Conservation (phyloP, 2,888 invertebrate genomes). For the Netelia fuscicornis region DNA sequence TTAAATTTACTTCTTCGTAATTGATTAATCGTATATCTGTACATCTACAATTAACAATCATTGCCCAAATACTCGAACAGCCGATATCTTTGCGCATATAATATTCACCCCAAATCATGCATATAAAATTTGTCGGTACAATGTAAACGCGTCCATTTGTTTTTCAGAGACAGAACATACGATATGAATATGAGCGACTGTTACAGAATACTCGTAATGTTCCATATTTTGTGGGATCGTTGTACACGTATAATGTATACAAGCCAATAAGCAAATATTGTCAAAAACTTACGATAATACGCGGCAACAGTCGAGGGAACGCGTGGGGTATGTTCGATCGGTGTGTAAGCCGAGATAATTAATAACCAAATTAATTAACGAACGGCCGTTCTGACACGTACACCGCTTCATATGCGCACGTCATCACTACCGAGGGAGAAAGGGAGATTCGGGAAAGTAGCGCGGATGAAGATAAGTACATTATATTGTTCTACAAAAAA, state of each 20-base stretch:
- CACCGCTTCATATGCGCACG: not conserved
- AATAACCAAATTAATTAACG: constrained; percentile 60
- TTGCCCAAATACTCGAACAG: not conserved
- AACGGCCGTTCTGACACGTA: constrained; percentile 30
- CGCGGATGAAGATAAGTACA: too few relatives aligned
- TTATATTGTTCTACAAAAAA: too few relatives aligned
- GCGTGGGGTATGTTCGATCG: constrained; percentile 50
- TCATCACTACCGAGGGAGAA: constrained; percentile 3
- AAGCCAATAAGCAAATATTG: constrained; percentile 47
- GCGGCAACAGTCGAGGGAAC: constrained; percentile 41
- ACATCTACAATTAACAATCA: not conserved
- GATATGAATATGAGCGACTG: constrained; percentile 11
- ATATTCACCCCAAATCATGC: not conserved
- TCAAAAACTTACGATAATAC: constrained; percentile 38
- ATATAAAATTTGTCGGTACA: not conserved
- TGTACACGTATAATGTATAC: constrained; percentile 25
- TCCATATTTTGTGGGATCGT: constrained; percentile 49
- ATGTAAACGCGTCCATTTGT: not conserved
- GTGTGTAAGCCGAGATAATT: constrained; percentile 62
- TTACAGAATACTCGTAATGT: constrained; percentile 37
- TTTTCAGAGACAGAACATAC: not conserved
- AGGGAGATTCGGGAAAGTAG: not conserved
- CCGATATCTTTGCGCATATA: not conserved
- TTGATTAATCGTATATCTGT: not conserved
- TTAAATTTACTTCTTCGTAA: not conserved